phyloP scores from a whole-genome alignment of 1,140 invertebrate species.

The Epicauta chinensis region DNA sequence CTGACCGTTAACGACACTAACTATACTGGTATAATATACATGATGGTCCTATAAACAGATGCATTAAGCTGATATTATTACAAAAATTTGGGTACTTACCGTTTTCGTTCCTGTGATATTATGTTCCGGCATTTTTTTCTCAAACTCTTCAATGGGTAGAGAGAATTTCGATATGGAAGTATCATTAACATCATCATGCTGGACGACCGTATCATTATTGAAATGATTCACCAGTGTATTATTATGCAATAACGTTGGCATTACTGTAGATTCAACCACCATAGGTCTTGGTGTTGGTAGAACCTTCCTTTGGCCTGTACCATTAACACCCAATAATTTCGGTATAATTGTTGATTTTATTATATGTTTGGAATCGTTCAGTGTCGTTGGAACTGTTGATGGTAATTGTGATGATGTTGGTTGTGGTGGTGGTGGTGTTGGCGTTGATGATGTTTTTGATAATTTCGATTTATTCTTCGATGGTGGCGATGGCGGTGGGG shows the following conservation, averaged over 20 bases:
- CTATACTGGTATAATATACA: slow-evolving; percentile 72
- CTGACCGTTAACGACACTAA: slow-evolving; percentile 53
- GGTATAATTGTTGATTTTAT: neutral
- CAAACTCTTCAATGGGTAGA: slow-evolving; percentile 25
- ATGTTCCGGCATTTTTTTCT: slow-evolving; percentile 44
- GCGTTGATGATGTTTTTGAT: no score
- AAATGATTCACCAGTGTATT: no score
- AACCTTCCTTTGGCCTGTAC: slow-evolving; percentile 28
- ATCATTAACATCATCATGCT: slow-evolving; percentile 23
- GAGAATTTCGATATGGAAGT: slow-evolving; percentile 16
- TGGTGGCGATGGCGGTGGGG: no score
- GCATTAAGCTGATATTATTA: slow-evolving; percentile 22
- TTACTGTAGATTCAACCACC: slow-evolving; percentile 7
- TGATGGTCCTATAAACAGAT: slow-evolving; percentile 56
- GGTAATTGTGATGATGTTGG: no score
- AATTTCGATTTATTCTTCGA: no score
- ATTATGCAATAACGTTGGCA: no score
- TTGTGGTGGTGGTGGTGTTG: no score
- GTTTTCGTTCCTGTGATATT: slow-evolving; percentile 45
- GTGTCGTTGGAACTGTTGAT: no score
- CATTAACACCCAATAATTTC: slow-evolving; percentile 33
- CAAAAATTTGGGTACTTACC: slow-evolving; percentile 21
- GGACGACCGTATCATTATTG: no score
- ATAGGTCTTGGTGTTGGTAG: slow-evolving; percentile 15
- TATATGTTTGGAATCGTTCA: no score